Conservation (phyloP, 2,113 vertebrate genomes). For the Hypomesus transpacificus region DNA sequence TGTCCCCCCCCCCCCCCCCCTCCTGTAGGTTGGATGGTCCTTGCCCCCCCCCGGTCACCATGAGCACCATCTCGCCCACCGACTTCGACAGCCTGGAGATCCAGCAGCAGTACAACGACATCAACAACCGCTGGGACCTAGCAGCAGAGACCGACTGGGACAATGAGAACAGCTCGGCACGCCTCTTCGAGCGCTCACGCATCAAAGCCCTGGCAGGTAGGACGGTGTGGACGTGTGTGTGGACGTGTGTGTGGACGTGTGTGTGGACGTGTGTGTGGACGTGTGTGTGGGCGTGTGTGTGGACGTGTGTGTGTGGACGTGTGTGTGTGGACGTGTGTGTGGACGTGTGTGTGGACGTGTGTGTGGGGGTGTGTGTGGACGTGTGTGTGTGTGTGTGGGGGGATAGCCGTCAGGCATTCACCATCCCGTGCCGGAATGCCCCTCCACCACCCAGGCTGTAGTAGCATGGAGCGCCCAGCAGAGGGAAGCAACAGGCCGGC, state of each 20-base stretch:
- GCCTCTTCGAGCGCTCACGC: conserved; percentile 88
- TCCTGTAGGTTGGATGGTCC: conserved; percentile 66
- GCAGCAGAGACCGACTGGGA: conserved; percentile 88
- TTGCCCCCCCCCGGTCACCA: conserved; percentile 67
- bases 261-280: neutral
- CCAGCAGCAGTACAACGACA: conserved; percentile 93
- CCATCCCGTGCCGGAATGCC: neutral
- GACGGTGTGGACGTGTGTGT: neutral
- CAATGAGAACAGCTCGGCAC: conserved; percentile 91
- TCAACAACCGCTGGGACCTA: conserved; percentile 94
- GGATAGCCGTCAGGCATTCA: neutral
- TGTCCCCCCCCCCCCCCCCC: conserved; percentile 1
- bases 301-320: no score
- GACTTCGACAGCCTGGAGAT: conserved; percentile 94
- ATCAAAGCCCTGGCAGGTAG: conserved; percentile 92
- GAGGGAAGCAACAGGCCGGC: conserved; percentile 59
- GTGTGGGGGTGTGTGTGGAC: neutral
- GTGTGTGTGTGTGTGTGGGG: neutral
- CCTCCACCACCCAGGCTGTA: conserved; percentile 43
- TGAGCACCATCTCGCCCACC: conserved; percentile 89
- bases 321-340: neutral
- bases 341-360: neutral
- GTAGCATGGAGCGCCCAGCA: conserved; percentile 61
- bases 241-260: neutral
- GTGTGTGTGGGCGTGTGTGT: conserved; percentile 1